Conservation (phyloP, 2,113 vertebrate genomes). For the Myrmecophaga tridactyla region DNA sequence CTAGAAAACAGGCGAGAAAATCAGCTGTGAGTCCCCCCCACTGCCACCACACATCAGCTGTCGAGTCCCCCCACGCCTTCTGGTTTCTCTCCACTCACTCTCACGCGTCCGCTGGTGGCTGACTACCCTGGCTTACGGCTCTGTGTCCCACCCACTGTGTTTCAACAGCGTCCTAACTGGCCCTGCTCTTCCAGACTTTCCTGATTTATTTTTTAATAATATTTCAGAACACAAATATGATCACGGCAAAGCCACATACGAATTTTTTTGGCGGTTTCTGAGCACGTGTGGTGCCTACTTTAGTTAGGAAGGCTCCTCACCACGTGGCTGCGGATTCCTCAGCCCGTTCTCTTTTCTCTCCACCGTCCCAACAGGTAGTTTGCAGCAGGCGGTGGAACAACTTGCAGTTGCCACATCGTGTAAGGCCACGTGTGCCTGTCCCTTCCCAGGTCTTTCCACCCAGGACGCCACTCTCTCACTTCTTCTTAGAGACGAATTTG, state of each 20-base stretch:
- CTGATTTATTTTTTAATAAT: background rate
- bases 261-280: background rate
- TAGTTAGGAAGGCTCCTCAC: background rate
- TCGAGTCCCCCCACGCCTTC: background rate
- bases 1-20: background rate
- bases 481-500: background rate
- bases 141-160: background rate
- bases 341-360: background rate
- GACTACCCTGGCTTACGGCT: background rate
- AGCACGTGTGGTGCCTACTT: background rate
- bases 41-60: background rate
- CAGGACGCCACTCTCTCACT: background rate
- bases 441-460: background rate
- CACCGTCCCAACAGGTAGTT: rapidly evolving
- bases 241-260: no score
- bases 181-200: background rate
- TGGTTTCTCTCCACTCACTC: background rate
- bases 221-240: background rate
- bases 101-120: background rate
- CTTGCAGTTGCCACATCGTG: background rate
- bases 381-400: background rate
- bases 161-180: background rate
- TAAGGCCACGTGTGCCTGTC: no score
- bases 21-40: background rate
- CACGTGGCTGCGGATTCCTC: background rate